A percentile compares a stretch with the other conserved stretches of the same genome.
Conservation (phyloP, 2,797 vertebrate genomes). For the Gymnodraco acuticeps region DNA sequence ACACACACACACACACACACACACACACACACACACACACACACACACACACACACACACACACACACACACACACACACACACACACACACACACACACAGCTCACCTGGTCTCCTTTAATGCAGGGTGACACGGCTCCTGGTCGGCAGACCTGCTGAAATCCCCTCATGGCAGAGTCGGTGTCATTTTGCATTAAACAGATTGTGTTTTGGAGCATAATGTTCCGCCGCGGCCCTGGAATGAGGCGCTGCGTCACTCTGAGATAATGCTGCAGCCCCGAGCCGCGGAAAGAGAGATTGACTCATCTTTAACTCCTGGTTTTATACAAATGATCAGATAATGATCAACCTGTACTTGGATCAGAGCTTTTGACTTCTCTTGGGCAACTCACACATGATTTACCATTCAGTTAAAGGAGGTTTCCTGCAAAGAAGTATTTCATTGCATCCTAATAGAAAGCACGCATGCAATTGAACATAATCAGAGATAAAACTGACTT, state of each 20-base stretch:
- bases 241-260: conserved; percentile 49
- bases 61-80: conserved; percentile 1
- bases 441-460: too few species aligned
- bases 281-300: conserved; percentile 9
- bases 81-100: conserved; percentile 11
- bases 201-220: conserved; percentile 78
- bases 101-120: conserved; percentile 66
- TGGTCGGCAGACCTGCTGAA: conserved; percentile 66
- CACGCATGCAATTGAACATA: too few species aligned
- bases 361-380: too few species aligned
- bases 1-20: background rate
- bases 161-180: conserved; percentile 66
- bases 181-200: conserved; percentile 74
- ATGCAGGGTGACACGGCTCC: conserved; percentile 68
- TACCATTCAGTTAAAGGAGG: too few species aligned
- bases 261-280: conserved; percentile 24
- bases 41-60: conserved; percentile 30
- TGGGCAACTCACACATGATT: too few species aligned
- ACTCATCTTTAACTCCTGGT: conserved; percentile 4
- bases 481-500: too few species aligned
- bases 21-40: background rate
- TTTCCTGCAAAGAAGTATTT: too few species aligned
- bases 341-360: background rate
- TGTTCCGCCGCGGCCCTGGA: conserved; percentile 65
- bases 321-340: background rate